These are phyloP conservation scores for Atherinomorus stipes DNA, from an alignment of 2,113 vertebrate species.

Conservation along the genomic window DNA sequence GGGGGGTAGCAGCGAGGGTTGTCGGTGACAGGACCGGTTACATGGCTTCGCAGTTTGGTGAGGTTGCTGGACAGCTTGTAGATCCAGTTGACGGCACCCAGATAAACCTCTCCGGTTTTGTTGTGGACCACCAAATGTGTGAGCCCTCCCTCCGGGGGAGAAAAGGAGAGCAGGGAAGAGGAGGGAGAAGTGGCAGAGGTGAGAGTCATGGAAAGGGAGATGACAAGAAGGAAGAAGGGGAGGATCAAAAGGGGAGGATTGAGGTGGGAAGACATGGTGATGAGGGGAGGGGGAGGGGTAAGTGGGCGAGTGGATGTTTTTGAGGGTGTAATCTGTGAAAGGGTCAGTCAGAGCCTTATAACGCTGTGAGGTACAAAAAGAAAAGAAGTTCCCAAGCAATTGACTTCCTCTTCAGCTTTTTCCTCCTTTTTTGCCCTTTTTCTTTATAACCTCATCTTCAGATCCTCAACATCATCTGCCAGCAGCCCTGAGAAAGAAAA, in stretches of 20 bases:
- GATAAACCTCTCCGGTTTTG: constrained; percentile 92
- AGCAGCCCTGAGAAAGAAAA: constrained; percentile 70
- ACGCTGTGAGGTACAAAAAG: constrained; percentile 21
- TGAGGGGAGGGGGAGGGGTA: constrained; percentile 48
- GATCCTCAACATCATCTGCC: constrained; percentile 52
- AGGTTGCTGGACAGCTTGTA: constrained; percentile 95
- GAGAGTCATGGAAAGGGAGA: constrained; percentile 47
- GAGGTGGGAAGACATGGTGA: constrained; percentile 75
- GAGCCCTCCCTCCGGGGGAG: constrained; percentile 90
- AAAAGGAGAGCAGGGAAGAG: constrained; percentile 80
- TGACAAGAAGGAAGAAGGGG: constrained; percentile 58
- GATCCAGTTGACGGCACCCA: constrained; percentile 96
- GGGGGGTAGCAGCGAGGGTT: constrained; percentile 97
- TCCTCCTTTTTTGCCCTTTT: constrained; percentile 48
- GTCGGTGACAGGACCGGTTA: constrained; percentile 95
- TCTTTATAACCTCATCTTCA: constrained; percentile 79
- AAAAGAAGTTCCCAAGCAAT: constrained; percentile 32
- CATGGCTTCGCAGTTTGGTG: constrained; percentile 90
- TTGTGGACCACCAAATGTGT: constrained; percentile 95
- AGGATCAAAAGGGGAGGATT: constrained; percentile 74
- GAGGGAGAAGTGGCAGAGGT: constrained; percentile 36
- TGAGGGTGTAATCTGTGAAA: constrained; percentile 50
- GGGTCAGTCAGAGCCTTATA: constrained; percentile 41
- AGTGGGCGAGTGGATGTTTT: constrained; percentile 30
- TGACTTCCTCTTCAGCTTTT: constrained; percentile 44